Conservation (phyloP, 1,140 invertebrate species). For the Solenopsis invicta region DNA sequence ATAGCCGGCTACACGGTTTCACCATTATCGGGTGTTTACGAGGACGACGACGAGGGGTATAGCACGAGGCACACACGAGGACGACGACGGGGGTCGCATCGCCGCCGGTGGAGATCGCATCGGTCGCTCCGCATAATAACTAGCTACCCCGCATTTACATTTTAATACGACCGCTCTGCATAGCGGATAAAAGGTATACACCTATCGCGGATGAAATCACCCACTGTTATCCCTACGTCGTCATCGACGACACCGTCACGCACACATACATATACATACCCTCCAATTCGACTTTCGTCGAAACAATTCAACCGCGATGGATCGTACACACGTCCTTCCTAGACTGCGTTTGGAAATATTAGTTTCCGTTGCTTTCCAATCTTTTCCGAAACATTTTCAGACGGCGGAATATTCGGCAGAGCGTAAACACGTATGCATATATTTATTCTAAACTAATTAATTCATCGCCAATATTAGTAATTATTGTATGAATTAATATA, state of each 20-base stretch:
- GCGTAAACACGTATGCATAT: background rate
- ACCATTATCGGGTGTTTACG: constrained; percentile 82
- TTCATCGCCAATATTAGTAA: background rate
- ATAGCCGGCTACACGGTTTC: constrained; percentile 78
- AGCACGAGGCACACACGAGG: constrained; percentile 71
- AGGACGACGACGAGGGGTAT: constrained; percentile 66
- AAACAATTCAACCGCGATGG: constrained; percentile 30
- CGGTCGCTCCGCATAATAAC: constrained; percentile 79
- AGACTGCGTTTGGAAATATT: background rate
- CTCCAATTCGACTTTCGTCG: constrained; percentile 23
- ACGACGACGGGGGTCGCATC: constrained; percentile 71
- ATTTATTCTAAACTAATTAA: background rate
- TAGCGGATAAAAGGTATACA: constrained; percentile 74
- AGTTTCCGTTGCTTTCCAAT: background rate
- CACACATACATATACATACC: background rate
- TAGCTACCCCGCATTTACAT: constrained; percentile 81
- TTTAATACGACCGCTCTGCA: constrained; percentile 80
- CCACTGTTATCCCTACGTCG: constrained; percentile 49
- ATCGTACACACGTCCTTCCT: background rate
- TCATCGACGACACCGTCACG: constrained; percentile 64
- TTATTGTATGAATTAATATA: background rate
- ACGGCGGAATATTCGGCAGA: background rate
- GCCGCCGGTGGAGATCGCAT: constrained; percentile 77
- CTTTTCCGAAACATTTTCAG: background rate
- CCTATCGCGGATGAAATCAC: constrained; percentile 72